phyloP scores from a whole-genome alignment of 2,113 vertebrate genomes.

The Girardinichthys multiradiatus region DNA sequence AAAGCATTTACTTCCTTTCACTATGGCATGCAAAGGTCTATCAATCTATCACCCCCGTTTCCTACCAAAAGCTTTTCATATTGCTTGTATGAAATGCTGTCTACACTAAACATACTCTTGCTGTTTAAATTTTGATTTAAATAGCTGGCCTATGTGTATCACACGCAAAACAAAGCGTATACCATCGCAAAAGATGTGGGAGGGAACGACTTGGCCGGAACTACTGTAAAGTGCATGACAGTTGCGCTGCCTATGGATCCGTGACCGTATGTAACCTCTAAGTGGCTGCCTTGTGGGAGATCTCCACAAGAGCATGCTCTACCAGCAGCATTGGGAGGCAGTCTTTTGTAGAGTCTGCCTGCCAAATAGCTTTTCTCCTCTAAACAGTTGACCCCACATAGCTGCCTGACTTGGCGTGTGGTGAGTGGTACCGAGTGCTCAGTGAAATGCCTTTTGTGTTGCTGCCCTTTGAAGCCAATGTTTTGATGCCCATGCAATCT shows the following conservation, averaged over 20 bases:
- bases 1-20: conserved; percentile 19
- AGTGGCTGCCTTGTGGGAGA: conserved; percentile 44
- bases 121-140: conserved; percentile 78
- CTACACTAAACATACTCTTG: conserved; percentile 44
- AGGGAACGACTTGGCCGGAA: conserved; percentile 42
- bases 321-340: conserved; percentile 28
- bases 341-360: conserved; percentile 14
- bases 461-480: conserved; percentile 42
- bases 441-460: conserved; percentile 35
- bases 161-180: conserved; percentile 70
- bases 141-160: conserved; percentile 47
- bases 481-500: conserved; percentile 38
- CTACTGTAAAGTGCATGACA: conserved; percentile 61
- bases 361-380: conserved; percentile 38
- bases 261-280: conserved; percentile 49
- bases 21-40: conserved; percentile 52
- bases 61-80: conserved; percentile 57
- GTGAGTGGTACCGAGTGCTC: conserved; percentile 29
- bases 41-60: conserved; percentile 33
- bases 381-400: conserved; percentile 42
- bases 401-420: conserved; percentile 10
- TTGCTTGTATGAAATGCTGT: conserved; percentile 54
- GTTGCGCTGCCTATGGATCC: conserved; percentile 55
- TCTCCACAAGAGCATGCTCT: conserved; percentile 38
- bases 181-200: conserved; percentile 54